Base-by-base conservation (phyloP, 2,888 invertebrate genomes). In the Eumacrocentrus americanus region DNA sequence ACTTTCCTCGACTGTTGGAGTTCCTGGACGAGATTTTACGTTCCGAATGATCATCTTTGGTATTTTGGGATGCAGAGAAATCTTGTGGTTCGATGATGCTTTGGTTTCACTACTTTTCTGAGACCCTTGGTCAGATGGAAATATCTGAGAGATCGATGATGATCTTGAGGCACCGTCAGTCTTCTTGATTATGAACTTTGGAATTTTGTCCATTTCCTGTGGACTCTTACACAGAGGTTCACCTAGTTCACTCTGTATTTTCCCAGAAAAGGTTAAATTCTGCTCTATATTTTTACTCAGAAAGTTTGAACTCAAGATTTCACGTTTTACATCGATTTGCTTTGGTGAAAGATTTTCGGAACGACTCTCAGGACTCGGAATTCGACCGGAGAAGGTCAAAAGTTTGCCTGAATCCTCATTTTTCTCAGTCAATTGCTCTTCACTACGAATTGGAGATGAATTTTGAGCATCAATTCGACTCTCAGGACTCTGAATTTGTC, bases 31-130 rank as follows among this genome's bases (percentile, higher is more conserved):
- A 12, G 79, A 80, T 58, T 68, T 71, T 0, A 68, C 74, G 18
- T 79, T 80, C 23, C 76, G 68, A 46, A 80, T 80, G 47, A 80
- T 79, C 77, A 80, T 80, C 61, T 79, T 80, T 40, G 80, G 80
- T 68, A 80, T 79, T 58, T 80, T 80, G 1, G 75, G 77, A 53
- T 74, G 72, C 3, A 55, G 47, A 1, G 63, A 50, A 14, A 54
- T 58, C 18, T 64, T 64, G 5, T 58, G 38, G 5, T 58, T 65
- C 3, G 55, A 46, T 23, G 52, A 58, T 29, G 54, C 61, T 51
- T 53, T 57, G 14, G 14, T 64, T 20, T 44, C 47, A 9, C 20
- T 35, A 29, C 51, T 62, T n/a, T 18, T 40, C n/a, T 51, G 56
- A 18, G 44, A 47, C 3, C 52, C 57, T 18, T 53, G 5, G 2